These are phyloP conservation scores for Lacerta bilineata DNA, from an alignment of 2,797 vertebrate species.

Conservation along the genomic window DNA sequence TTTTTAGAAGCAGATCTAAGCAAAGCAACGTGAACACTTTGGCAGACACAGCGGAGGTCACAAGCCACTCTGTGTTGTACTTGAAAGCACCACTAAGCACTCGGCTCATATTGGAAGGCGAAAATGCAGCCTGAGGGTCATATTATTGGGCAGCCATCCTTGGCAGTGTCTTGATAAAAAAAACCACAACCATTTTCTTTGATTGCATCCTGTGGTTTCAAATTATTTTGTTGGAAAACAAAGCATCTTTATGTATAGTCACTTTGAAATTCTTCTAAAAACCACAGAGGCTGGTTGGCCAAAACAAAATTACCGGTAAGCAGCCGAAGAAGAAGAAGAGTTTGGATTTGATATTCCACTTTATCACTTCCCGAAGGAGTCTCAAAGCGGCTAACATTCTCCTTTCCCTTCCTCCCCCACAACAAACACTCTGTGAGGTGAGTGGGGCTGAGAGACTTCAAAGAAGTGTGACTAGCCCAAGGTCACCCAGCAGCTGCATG, in stretches of 20 bases:
- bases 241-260: slow-evolving; percentile 10
- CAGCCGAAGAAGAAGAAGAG: background rate
- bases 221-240: slow-evolving; percentile 21
- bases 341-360: too few species aligned
- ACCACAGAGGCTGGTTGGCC: background rate
- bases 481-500: too few species aligned
- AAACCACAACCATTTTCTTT: background rate
- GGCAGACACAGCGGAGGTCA: background rate
- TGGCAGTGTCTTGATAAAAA: background rate
- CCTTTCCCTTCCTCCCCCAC: too few species aligned
- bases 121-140: background rate
- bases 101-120: background rate
- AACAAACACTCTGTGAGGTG: too few species aligned
- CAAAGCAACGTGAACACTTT: slow-evolving; percentile 23
- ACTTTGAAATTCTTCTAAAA: background rate
- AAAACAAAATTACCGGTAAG: background rate
- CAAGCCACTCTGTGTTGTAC: background rate
- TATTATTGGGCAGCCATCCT: slow-evolving; percentile 3
- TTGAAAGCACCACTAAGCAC: slow-evolving; percentile 2
- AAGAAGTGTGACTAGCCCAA: too few species aligned
- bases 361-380: too few species aligned
- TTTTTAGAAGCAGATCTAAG: slow-evolving; percentile 32
- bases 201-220: slow-evolving; percentile 22
- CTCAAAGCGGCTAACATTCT: too few species aligned
- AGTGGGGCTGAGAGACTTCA: too few species aligned